Base-by-base conservation (phyloP, 1,140 invertebrate genomes). In the Solenopsis invicta region DNA sequence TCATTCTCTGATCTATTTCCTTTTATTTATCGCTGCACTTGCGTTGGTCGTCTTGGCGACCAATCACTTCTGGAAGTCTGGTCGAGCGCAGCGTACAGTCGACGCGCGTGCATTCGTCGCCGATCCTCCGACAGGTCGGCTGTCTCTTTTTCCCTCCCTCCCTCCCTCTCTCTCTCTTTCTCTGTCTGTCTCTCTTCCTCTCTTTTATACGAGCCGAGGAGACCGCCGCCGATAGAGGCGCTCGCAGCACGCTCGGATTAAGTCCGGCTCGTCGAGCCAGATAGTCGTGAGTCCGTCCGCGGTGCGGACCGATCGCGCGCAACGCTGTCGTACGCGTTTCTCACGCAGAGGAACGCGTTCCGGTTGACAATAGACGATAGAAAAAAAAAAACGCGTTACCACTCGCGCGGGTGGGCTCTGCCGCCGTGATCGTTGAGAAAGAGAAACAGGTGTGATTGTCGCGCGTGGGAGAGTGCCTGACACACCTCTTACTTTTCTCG, bases 211-310 rank as follows among this genome's bases (percentile, higher is more conserved):
- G 29, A 34, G n/a, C 9, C 64, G 52, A 48, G 13, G 24, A 41
- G 50, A 85, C 86, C 24, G 80, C 85, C 18, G 77, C 92, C 94
- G 76, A 62, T 37, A 93, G 93, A 71, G 93, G 93, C 93, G 92
- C 93, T 94, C 54, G 77, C 34, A 0, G 24, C 29, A 76, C 67
- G 67, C 62, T 86, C 74, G 87, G 89, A 93, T 89, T 87, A 90
- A 92, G 90, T 92, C 69, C 56, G 86, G 52, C 89, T 77, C 85
- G 87, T 67, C 72, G 86, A 61, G 78, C 91, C 94, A 95, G 94
- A 94, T 93, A 93, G 94, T 88, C 91, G 93, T 91, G 93, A 90
- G 89, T 90, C 90, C 90, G 93, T 93, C 88, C 88, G 91, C 91
- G 85, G 93, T 94, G 85, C 93, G 93, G 93, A 93, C 88, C 88